Percentiles rank a stretch among this genome's conserved stretches.
phyloP scores from a whole-genome alignment of 2,113 vertebrate genomes.

The Catharus minimus region DNA sequence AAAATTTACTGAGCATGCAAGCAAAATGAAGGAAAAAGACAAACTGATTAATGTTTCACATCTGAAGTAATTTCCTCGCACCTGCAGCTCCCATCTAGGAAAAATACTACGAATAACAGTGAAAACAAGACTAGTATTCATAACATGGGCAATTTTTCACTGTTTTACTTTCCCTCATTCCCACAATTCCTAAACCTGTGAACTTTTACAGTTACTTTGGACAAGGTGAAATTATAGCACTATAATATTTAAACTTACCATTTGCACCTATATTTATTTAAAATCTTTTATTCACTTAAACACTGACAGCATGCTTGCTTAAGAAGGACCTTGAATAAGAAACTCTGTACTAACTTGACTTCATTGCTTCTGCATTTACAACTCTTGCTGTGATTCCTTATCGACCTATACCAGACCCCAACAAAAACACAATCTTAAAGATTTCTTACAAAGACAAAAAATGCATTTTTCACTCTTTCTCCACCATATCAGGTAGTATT shows the following conservation, averaged over 20 bases:
- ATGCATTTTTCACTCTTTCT: neutral
- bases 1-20: conserved; percentile 10
- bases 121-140: conserved; percentile 66
- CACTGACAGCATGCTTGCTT: neutral
- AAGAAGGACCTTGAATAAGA: conserved; percentile 26
- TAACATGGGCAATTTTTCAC: conserved; percentile 51
- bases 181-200: neutral
- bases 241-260: conserved; percentile 12
- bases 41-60: conserved; percentile 61
- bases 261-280: conserved; percentile 36
- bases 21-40: conserved; percentile 16
- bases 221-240: conserved; percentile 7
- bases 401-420: neutral
- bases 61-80: conserved; percentile 72
- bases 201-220: conserved; percentile 43
- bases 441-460: conserved; percentile 27
- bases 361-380: conserved; percentile 23
- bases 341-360: conserved; percentile 32
- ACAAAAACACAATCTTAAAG: neutral
- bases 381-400: neutral
- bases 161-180: neutral
- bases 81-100: conserved; percentile 43
- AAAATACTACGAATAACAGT: conserved; percentile 52
- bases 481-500: neutral
- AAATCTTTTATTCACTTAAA: conserved; percentile 24